Conservation (phyloP, 2,888 invertebrate genomes). For the Lycia hirtaria region DNA sequence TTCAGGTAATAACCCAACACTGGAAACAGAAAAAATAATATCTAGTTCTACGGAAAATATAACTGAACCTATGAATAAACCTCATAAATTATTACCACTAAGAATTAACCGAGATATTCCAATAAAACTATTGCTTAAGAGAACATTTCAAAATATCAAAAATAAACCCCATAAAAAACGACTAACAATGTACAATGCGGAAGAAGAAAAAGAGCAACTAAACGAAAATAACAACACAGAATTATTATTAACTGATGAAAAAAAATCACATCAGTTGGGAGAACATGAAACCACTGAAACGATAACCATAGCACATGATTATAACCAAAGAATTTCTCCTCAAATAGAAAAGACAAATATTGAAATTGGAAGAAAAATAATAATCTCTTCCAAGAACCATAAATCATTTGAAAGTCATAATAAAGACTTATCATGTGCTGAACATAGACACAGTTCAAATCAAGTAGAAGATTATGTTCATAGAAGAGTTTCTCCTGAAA, state of each 20-base stretch:
- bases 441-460: no score
- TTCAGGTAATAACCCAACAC: not conserved
- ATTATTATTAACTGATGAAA: not conserved
- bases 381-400: no score
- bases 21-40: not conserved
- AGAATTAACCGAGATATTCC: not conserved
- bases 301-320: no score
- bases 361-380: no score
- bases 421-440: no score
- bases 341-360: no score
- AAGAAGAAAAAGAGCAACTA: not conserved
- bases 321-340: no score
- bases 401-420: no score
- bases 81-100: not conserved
- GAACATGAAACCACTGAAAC: no score
- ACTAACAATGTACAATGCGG: not conserved
- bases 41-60: not conserved
- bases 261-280: no score
- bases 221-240: not conserved
- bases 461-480: no score
- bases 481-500: no score
- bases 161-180: not conserved
- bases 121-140: slow-evolving; percentile 1
- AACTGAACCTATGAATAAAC: not conserved
- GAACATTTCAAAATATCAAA: slow-evolving; percentile 1